Base-by-base conservation (phyloP, 2,113 vertebrate species). In the Embiotoca jacksoni region DNA sequence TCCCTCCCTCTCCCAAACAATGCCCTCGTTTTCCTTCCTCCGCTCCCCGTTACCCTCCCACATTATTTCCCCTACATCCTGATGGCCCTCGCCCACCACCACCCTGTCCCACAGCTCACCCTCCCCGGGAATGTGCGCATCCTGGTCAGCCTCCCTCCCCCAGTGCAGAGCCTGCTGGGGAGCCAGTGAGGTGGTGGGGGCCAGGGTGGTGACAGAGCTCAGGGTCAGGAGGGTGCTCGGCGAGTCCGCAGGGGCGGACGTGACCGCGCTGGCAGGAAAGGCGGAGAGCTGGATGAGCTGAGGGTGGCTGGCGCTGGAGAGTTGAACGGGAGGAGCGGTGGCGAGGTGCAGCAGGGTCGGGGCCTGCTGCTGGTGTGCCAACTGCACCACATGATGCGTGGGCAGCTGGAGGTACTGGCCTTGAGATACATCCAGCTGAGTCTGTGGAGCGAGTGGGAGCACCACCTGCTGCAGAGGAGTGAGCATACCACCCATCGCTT, bases 21-120 rank as follows among this genome's bases (percentile, higher is more conserved):
- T 57, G 7, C 68, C 67, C 8, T 73, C 79, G n/a, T 80, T 82
- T 30, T 74, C 80, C 56, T 80, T 75, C 31, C 53, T 80, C 41
- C 71, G 69, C 55, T 86, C 83, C 10, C 23, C 35, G 2, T 44
- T 61, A 54, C 44, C 66, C 60, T 83, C 75, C 81, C 85, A 85
- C 36, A 82, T 74, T 37, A 83, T 79, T 70, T 76, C 72, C 49
- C 56, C 59, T 5, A 79, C 75, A 52, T 77, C 71, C 50, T 75
- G 67, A 41, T 60, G 49, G 2, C 6, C 31, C 4, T 39, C 49
- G 1, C 65, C 83, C 41, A 75, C 82, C 33, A 74, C 60, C 52
- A 78, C 82, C 62, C 75, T 75, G 15, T 85, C 83, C 87, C 85
- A 91, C 69, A 86, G 72, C 69, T 84, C 85, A 1, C 79, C 74